Evolutionary conservation across 2,797 vertebrate genomes (phyloP).

Genomic region (Emydoidea blandingii): DNA sequence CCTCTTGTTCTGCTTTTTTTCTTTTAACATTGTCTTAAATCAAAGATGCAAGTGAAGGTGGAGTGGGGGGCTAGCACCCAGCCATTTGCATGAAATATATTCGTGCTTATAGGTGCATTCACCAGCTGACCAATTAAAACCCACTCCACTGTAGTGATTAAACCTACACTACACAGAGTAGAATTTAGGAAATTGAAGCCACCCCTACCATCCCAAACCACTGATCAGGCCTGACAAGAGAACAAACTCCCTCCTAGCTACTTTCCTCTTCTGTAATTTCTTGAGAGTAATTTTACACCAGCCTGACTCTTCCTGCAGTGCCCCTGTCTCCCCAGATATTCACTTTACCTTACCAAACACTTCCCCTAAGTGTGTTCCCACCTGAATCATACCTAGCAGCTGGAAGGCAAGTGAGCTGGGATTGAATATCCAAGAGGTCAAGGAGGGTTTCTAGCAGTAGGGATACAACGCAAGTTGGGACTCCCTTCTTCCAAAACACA

Average conservation of each 20-base stretch:
- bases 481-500: not conserved
- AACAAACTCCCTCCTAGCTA: not conserved
- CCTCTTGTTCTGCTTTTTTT: not conserved
- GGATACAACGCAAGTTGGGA: not conserved
- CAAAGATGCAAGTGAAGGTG: not conserved
- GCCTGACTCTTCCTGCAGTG: not conserved
- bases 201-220: not conserved
- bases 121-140: not conserved
- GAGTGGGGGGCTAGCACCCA: fast-evolving
- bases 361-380: not conserved
- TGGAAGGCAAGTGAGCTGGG: not conserved
- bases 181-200: not conserved
- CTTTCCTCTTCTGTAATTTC: not conserved
- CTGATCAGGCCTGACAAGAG: not conserved
- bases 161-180: not conserved
- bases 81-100: not conserved
- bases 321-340: not conserved
- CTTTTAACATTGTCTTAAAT: not conserved
- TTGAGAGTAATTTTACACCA: too few species aligned
- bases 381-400: not conserved
- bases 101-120: not conserved
- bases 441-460: not conserved
- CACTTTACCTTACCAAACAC: not conserved
- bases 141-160: not conserved
- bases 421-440: not conserved